These are phyloP conservation scores for Drosophila grimshawi DNA, from an alignment of 1,140 invertebrate species.

Conservation along the genomic window DNA sequence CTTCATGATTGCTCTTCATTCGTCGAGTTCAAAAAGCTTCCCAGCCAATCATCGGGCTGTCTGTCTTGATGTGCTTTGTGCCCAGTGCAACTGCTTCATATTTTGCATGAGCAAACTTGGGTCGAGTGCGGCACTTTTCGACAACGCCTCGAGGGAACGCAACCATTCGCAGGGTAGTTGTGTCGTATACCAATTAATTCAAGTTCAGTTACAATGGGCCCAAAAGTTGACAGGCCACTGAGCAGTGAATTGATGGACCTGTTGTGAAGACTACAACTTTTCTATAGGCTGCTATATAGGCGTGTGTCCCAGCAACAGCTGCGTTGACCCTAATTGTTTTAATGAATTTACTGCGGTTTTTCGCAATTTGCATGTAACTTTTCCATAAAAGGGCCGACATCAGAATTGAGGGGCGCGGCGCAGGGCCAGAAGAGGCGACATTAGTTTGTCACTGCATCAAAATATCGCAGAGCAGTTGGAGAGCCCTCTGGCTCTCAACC, in stretches of 20 bases:
- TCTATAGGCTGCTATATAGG: constrained; percentile 31
- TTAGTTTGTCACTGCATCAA: constrained; percentile 60
- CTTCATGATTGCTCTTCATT: constrained; percentile 30
- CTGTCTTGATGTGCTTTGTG: constrained; percentile 15
- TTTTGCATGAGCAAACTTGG: constrained; percentile 22
- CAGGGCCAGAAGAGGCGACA: constrained; percentile 12
- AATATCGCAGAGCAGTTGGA: constrained; percentile 37
- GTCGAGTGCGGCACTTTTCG: constrained; percentile 11
- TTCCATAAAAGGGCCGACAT: constrained; percentile 56
- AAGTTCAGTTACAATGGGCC: constrained; percentile 47
- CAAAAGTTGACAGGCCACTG: constrained; percentile 24
- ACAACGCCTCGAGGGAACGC: constrained; percentile 27
- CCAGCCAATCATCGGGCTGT: constrained; percentile 43
- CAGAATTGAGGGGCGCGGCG: constrained; percentile 13
- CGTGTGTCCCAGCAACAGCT: constrained; percentile 59
- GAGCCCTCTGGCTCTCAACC: constrained; percentile 38
- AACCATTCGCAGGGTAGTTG: constrained; percentile 33
- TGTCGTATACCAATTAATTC: constrained; percentile 43
- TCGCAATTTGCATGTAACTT: constrained; percentile 78
- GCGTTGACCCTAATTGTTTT: constrained; percentile 75
- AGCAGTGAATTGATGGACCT: constrained; percentile 11
- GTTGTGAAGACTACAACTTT: constrained; percentile 13
- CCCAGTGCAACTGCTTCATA: background rate
- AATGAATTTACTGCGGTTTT: constrained; percentile 81
- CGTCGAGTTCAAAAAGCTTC: constrained; percentile 29